A percentile compares a stretch with the other conserved stretches of the same genome.
Evolutionary conservation across 2,113 vertebrate genomes (phyloP).

Genomic region (Corvus cornix): DNA sequence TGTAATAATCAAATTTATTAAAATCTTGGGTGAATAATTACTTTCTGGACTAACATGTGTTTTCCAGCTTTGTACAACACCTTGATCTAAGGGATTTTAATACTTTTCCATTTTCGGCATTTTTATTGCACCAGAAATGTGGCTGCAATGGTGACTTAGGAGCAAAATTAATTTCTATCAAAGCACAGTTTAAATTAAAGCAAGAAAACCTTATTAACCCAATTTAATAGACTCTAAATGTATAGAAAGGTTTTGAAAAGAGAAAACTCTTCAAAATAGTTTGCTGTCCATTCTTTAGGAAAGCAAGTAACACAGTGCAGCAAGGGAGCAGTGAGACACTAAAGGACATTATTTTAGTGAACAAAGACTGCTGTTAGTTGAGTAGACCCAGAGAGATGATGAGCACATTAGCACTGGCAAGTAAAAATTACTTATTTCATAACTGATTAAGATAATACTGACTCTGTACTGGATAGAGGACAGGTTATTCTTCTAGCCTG

Average conservation of each 20-base stretch:
- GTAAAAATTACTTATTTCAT: not conserved
- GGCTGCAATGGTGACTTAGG: not conserved
- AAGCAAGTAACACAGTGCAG: not conserved
- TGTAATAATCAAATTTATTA: not conserved
- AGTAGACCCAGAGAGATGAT: not conserved
- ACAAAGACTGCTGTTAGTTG: not conserved
- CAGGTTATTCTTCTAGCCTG: not conserved
- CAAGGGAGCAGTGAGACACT: not conserved
- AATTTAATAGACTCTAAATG: not conserved
- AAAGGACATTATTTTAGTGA: not conserved
- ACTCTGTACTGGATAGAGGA: not conserved
- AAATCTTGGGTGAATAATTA: not conserved
- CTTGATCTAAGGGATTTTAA: not conserved
- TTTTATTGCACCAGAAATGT: not conserved
- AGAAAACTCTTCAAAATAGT: not conserved
- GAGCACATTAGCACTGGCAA: not conserved
- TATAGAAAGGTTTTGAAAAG: not conserved
- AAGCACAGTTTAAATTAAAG: not conserved
- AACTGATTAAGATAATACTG: not conserved
- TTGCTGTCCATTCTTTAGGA: not conserved
- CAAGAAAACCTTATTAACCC: accelerated
- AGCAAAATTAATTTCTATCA: not conserved
- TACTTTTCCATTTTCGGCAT: not conserved
- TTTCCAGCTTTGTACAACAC: not conserved
- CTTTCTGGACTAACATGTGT: not conserved